phyloP scores from a whole-genome alignment of 2,797 vertebrate species.

The Fratercula arctica region DNA sequence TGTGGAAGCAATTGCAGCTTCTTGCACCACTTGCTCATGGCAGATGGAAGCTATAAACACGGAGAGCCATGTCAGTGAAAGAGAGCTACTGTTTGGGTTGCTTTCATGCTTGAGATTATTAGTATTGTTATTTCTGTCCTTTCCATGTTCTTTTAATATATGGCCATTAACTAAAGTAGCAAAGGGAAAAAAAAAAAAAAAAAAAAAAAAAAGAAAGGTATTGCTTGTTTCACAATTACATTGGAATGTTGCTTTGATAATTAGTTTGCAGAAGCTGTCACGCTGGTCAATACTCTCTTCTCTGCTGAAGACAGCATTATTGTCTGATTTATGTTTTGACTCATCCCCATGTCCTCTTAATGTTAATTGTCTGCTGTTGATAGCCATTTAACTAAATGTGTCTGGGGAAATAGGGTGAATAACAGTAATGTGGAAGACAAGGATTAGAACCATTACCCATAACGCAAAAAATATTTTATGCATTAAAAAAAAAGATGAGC shows the following conservation, averaged over 20 bases:
- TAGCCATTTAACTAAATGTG: conserved; percentile 66
- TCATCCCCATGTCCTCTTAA: conserved; percentile 53
- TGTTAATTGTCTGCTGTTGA: conserved; percentile 62
- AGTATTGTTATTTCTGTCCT: neutral
- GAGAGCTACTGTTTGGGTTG: neutral
- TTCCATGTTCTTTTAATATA: conserved; percentile 18
- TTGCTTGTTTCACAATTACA: conserved; percentile 47
- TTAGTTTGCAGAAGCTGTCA: conserved; percentile 66
- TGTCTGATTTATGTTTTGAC: conserved; percentile 71
- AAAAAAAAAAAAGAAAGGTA: neutral
- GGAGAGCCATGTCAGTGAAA: neutral
- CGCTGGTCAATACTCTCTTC: conserved; percentile 58
- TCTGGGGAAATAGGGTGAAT: conserved; percentile 58
- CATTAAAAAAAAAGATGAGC: neutral
- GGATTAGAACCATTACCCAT: conserved; percentile 11
- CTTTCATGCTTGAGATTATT: conserved; percentile 5
- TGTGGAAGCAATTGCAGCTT: neutral
- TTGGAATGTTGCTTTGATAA: conserved; percentile 59
- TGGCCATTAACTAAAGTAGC: neutral
- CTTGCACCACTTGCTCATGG: neutral
- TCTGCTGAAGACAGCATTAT: conserved; percentile 64
- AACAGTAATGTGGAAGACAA: conserved; percentile 14
- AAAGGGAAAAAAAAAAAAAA: neutral
- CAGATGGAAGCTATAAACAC: conserved; percentile 21
- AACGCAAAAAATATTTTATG: neutral